Base-by-base conservation (phyloP, 2,888 invertebrate species). In the Proisotoma minuta region DNA sequence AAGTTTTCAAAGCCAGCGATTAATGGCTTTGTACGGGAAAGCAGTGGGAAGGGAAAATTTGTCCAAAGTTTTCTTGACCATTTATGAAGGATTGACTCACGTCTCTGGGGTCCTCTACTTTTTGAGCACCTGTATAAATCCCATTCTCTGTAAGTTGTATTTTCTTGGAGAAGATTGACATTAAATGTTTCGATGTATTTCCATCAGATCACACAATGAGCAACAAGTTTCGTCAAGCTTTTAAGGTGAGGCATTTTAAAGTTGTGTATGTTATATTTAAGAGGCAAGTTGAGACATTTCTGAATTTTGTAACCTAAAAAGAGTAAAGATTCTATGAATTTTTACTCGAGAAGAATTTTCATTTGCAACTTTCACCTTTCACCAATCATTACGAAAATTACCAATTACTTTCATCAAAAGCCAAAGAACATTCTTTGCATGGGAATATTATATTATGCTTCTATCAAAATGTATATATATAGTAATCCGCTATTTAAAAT, bases 41-140 rank as follows among this genome's bases (percentile, higher is more conserved):
- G 15, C 43, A 29, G 28, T 43, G 5, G 10, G 15, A 24, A 29
- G 57, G 43, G 22, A 20, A n/a, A 26, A 40, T 27, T 56, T 18
- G 12, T 58, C 59, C 34, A 4, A 57, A 24, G 24, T 62, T 39
- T 63, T 66, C 20, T 53, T 62, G 62, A 61, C 60, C 51, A 60
- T 76, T 18, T 78, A 77, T 69, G 74, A 76, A 57, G 73, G 77
- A 12, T 75, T 81, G 29, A 79, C 77, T 58, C 78, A 80, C 73
- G 75, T 80, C n/a, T 80, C 80, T 18, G 81, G 81, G 0, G 76
- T 81, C 12, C 77, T 79, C 24, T 81, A 81, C 74, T 82, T 80
- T 70, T 75, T 81, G 54, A 79, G 79, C 69, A 78, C 81, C 29
- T 80, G 79, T 63, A 79, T 81, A 66, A 82, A 82, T 71, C 82